Percentiles rank a stretch among this genome's conserved stretches.
These are phyloP conservation scores for Eilema caniola DNA, from an alignment of 2,888 invertebrate genomes.

Conservation along the genomic window DNA sequence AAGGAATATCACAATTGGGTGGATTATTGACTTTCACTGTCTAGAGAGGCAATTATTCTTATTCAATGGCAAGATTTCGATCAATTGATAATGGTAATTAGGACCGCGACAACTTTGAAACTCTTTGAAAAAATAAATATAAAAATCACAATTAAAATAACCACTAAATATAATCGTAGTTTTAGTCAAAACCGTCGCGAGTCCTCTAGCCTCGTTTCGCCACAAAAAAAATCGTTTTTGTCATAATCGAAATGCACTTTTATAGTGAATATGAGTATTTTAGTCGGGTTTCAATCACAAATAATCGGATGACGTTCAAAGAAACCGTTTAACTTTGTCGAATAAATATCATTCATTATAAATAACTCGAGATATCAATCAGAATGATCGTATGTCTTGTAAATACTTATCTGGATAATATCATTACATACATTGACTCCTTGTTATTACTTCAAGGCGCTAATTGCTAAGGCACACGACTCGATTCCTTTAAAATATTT, in stretches of 20 bases:
- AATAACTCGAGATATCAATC: conserved; percentile 19
- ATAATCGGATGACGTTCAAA: conserved; percentile 50
- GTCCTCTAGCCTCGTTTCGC: conserved; percentile 27
- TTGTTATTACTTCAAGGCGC: conserved; percentile 52
- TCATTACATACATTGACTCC: conserved; percentile 19
- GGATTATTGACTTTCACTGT: conserved; percentile 6
- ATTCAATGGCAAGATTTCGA: conserved; percentile 69
- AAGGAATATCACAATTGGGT: conserved; percentile 1
- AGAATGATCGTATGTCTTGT: conserved; percentile 16
- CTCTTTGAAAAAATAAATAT: conserved; percentile 6
- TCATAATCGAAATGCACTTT: conserved; percentile 53
- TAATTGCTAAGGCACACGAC: conserved; percentile 41
- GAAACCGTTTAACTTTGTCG: conserved; percentile 37
- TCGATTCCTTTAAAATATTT: conserved; percentile 44
- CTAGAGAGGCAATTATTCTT: conserved; percentile 57
- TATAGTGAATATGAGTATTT: conserved; percentile 50
- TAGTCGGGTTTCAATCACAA: conserved; percentile 40
- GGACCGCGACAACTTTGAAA: background rate
- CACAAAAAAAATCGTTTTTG: conserved; percentile 31
- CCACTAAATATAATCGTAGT: background rate
- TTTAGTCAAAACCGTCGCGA: conserved; percentile 9
- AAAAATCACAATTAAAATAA: conserved; percentile 1
- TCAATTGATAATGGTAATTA: conserved; percentile 48
- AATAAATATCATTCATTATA: conserved; percentile 17
- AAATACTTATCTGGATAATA: conserved; percentile 23